Evolutionary conservation across 2,113 vertebrate genomes (phyloP).

Genomic region (Trichomycterus rosablanca): DNA sequence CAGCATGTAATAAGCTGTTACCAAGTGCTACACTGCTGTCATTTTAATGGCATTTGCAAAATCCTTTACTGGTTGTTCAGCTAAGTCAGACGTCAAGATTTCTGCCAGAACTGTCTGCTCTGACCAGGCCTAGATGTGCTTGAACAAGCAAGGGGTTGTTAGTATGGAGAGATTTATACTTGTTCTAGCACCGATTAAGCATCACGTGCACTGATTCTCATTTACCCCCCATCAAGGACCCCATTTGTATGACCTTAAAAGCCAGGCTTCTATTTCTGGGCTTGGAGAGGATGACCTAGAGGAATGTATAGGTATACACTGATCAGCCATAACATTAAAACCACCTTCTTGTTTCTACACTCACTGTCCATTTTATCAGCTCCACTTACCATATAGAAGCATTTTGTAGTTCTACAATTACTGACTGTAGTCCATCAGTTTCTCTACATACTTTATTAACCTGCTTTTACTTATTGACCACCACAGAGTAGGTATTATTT

Average conservation of each 20-base stretch:
- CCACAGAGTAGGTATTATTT: too few species aligned
- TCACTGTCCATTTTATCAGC: too few species aligned
- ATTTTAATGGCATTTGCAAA: slow-evolving; percentile 15
- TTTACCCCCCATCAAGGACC: neutral
- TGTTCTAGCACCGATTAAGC: neutral
- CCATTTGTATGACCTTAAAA: neutral
- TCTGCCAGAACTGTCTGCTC: neutral
- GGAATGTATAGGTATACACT: too few species aligned
- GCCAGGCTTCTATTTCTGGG: neutral
- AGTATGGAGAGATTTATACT: too few species aligned
- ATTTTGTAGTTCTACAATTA: too few species aligned
- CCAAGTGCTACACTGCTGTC: slow-evolving; percentile 22
- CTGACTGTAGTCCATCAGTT: too few species aligned
- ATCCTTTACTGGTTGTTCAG: neutral
- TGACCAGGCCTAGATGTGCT: neutral
- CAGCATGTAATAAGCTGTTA: slow-evolving; percentile 10
- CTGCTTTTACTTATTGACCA: too few species aligned
- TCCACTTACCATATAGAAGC: too few species aligned
- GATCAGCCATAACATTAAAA: too few species aligned
- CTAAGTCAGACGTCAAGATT: neutral
- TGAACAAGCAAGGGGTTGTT: neutral
- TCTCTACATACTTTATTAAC: too few species aligned
- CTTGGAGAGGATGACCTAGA: neutral
- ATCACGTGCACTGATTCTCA: neutral
- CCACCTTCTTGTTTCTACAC: too few species aligned